A percentile compares a stretch with the other conserved stretches of the same genome.
Evolutionary conservation across 2,888 invertebrate genomes (phyloP).

Genomic region (Caenorhabditis virilis): DNA sequence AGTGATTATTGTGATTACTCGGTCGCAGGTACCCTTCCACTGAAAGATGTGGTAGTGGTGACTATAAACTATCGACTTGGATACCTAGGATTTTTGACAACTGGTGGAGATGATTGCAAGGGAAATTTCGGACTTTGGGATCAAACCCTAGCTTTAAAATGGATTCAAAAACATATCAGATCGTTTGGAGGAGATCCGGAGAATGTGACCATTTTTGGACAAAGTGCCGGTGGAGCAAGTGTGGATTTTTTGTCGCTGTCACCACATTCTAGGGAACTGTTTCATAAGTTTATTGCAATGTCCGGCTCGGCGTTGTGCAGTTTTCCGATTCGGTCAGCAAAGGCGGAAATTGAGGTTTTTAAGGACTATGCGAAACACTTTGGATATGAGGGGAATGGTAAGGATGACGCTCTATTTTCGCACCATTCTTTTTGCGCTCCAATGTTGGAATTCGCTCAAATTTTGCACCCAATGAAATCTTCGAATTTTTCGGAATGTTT

Average conservation of each 20-base stretch:
- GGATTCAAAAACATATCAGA: slow-evolving; percentile 63
- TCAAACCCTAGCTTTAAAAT: slow-evolving; percentile 61
- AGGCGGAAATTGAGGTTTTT: slow-evolving; percentile 16
- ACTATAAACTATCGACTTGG: slow-evolving; percentile 61
- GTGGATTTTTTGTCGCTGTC: slow-evolving; percentile 49
- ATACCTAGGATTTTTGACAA: slow-evolving; percentile 54
- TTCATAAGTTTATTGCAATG: slow-evolving; percentile 52
- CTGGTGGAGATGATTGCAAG: slow-evolving; percentile 32
- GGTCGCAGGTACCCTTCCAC: slow-evolving; percentile 48
- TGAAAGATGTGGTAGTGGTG: slow-evolving; percentile 58
- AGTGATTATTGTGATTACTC: slow-evolving; percentile 23
- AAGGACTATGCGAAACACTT: slow-evolving; percentile 28
- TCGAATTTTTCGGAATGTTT: too few relatives aligned
- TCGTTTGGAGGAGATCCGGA: slow-evolving; percentile 62
- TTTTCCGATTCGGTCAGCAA: slow-evolving; percentile 32
- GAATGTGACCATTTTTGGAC: slow-evolving; percentile 65
- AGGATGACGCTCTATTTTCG: too few relatives aligned
- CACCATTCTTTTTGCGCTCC: too few relatives aligned
- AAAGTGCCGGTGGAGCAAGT: slow-evolving; percentile 58
- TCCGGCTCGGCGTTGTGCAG: slow-evolving; percentile 44
- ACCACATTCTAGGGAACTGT: slow-evolving; percentile 53
- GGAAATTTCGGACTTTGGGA: slow-evolving; percentile 66
- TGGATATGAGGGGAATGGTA: slow-evolving; percentile 25
- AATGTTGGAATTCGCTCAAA: too few relatives aligned
- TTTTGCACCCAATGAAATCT: too few relatives aligned